A percentile compares a stretch with the other conserved stretches of the same genome.
These are phyloP conservation scores for Bubo blakistoni DNA, from an alignment of 2,113 vertebrate genomes.

Conservation along the genomic window DNA sequence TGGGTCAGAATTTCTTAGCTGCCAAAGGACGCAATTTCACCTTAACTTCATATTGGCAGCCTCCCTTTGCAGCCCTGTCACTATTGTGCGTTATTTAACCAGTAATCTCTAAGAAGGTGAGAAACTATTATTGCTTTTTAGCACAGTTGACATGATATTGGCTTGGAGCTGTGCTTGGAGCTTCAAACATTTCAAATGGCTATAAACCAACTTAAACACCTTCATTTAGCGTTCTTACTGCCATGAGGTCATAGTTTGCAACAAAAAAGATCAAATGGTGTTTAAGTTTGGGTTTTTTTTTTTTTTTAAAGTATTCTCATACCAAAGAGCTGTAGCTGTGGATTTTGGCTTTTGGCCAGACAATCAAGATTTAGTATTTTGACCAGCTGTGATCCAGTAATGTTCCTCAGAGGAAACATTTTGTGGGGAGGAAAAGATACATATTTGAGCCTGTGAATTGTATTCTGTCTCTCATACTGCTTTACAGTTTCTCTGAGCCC, in stretches of 20 bases:
- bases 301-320: conserved; percentile 49
- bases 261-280: conserved; percentile 61
- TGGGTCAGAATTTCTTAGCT: conserved; percentile 52
- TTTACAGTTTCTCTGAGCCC: conserved; percentile 23
- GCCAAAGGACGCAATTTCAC: conserved; percentile 56
- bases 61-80: conserved; percentile 29
- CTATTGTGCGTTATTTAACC: conserved; percentile 57
- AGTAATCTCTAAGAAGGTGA: conserved; percentile 73
- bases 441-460: conserved; percentile 50
- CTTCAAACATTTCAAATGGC: conserved; percentile 72
- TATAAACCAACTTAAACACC: conserved; percentile 72
- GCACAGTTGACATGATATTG: conserved; percentile 63
- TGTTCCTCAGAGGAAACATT: conserved; percentile 68
- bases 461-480: conserved; percentile 9
- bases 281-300: not conserved
- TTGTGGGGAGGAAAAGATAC: conserved; percentile 55
- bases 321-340: conserved; percentile 60
- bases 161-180: conserved; percentile 1
- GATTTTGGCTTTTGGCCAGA: conserved; percentile 65
- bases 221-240: conserved; percentile 46
- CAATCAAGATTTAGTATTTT: conserved; percentile 69
- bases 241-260: conserved; percentile 70
- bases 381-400: conserved; percentile 72
- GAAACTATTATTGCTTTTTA: conserved; percentile 70
- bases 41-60: conserved; percentile 49